These are phyloP conservation scores for Elgaria multicarinata DNA, from an alignment of 2,113 vertebrate genomes.

Conservation along the genomic window DNA sequence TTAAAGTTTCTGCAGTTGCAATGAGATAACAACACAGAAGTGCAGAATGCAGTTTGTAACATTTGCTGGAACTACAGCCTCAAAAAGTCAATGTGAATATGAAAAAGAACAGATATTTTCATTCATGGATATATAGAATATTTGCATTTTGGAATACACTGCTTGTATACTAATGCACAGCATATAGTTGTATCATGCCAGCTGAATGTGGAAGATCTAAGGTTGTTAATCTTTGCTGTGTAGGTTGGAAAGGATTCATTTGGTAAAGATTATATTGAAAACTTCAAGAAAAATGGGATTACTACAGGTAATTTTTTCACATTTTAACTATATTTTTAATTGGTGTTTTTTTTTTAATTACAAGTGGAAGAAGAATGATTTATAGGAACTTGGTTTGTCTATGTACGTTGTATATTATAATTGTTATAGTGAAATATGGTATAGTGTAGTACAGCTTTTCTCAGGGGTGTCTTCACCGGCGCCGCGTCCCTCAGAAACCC, in stretches of 20 bases:
- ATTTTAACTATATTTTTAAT: constrained; percentile 40
- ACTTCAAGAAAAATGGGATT: constrained; percentile 91
- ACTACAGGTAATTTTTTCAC: constrained; percentile 87
- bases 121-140: neutral
- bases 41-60: neutral
- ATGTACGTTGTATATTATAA: neutral
- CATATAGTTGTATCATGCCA: constrained; percentile 51
- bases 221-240: constrained; percentile 72
- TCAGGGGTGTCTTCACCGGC: too few relatives aligned
- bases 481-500: too few relatives aligned
- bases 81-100: neutral
- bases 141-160: constrained; percentile 28
- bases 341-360: neutral
- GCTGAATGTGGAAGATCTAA: constrained; percentile 58
- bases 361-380: neutral
- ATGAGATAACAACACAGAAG: neutral
- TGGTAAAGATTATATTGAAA: constrained; percentile 94
- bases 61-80: neutral
- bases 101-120: neutral
- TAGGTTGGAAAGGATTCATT: constrained; percentile 97
- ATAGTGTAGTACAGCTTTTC: too few relatives aligned
- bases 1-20: constrained; percentile 18
- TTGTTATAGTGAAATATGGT: too few relatives aligned
- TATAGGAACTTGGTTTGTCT: neutral
- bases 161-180: too few relatives aligned